A percentile compares a stretch with the other conserved stretches of the same genome.
Conservation (phyloP, 2,797 vertebrate genomes). For the Clarias fuscus region DNA sequence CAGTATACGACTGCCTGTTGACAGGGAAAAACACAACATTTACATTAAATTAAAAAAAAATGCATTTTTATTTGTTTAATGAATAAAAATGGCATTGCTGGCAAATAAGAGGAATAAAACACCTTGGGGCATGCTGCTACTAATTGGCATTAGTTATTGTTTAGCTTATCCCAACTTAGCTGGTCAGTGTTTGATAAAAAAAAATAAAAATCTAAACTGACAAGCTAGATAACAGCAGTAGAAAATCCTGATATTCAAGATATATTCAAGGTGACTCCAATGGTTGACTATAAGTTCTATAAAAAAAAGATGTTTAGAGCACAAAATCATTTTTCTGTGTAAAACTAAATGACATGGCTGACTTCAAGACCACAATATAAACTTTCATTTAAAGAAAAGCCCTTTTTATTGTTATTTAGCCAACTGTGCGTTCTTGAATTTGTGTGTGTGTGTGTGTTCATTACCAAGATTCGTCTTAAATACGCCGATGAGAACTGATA, state of each 20-base stretch:
- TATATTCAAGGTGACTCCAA: background rate
- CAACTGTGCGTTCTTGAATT: background rate
- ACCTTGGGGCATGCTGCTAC: background rate
- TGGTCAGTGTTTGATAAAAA: background rate
- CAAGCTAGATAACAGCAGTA: background rate
- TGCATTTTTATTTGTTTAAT: background rate
- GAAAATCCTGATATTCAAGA: background rate
- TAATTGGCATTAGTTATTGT: background rate
- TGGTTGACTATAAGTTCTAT: background rate
- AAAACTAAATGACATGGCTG: background rate
- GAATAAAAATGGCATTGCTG: background rate
- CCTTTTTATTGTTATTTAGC: conserved; percentile 4
- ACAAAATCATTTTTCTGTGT: background rate
- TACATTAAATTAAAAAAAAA: background rate
- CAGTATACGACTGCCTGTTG: too few species aligned
- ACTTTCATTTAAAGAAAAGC: conserved; percentile 3
- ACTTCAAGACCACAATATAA: background rate
- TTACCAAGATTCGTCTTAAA: conserved; percentile 47
- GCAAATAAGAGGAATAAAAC: background rate
- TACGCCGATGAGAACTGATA: conserved; percentile 47
- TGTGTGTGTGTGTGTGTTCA: conserved; percentile 31
- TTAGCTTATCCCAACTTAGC: background rate
- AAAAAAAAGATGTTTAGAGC: background rate
- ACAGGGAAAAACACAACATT: background rate
- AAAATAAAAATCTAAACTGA: background rate